Evolutionary conservation across 2,797 vertebrate species (phyloP).

Genomic region (Alca torda): DNA sequence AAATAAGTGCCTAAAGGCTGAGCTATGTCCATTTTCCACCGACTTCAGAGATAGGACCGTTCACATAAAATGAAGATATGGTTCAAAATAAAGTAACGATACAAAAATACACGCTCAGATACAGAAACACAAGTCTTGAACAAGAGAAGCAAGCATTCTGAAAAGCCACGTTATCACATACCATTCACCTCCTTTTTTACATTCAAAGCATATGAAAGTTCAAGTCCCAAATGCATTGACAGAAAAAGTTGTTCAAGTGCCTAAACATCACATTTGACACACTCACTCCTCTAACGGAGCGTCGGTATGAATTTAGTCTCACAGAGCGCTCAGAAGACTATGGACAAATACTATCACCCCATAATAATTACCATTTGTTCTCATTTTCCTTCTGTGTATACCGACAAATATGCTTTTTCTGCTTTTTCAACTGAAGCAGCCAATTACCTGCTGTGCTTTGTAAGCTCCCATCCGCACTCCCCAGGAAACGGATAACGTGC

Average conservation of each 20-base stretch:
- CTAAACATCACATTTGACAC: background rate
- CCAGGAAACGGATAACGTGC: background rate
- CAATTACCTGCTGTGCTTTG: slow-evolving; percentile 50
- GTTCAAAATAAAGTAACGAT: background rate
- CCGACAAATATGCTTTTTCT: background rate
- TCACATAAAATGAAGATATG: background rate
- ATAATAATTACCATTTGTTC: background rate
- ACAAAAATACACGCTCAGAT: background rate
- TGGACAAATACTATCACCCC: background rate
- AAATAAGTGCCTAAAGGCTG: background rate
- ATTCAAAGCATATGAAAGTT: background rate
- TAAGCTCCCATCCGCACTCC: background rate
- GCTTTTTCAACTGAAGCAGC: background rate
- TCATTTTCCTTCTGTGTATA: background rate
- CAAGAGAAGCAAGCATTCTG: background rate
- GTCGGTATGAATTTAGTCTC: background rate
- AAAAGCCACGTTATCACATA: background rate
- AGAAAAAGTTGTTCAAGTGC: background rate
- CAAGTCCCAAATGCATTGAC: background rate
- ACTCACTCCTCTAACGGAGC: background rate
- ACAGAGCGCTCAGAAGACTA: background rate
- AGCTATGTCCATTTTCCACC: background rate
- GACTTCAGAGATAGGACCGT: background rate
- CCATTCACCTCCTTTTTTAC: background rate
- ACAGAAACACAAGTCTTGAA: background rate